Conservation (phyloP, 2,888 invertebrate species). For the Harpagoxenus sublaevis region DNA sequence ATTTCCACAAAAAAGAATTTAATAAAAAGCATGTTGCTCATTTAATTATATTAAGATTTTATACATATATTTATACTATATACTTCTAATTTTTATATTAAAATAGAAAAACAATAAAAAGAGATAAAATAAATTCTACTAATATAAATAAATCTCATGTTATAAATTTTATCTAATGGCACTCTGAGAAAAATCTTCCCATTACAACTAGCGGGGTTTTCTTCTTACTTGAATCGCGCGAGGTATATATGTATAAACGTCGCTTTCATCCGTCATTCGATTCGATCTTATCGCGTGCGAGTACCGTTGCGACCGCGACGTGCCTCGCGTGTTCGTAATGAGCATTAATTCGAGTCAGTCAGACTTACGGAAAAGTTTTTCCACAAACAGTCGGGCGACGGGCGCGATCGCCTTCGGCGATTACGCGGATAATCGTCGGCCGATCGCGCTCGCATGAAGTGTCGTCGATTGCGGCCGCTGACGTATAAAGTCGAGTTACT, state of each 20-base stretch:
- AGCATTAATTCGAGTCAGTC: conserved; percentile 54
- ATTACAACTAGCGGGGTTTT: not conserved
- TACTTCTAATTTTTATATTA: not conserved
- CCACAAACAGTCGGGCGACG: conserved; percentile 38
- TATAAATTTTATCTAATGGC: not conserved
- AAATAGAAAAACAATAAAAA: not conserved
- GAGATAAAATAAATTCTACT: not conserved
- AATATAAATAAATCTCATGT: not conserved
- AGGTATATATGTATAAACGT: not conserved
- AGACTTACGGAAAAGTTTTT: conserved; percentile 55
- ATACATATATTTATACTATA: not conserved
- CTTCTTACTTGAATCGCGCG: not conserved
- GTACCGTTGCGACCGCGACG: conserved; percentile 47
- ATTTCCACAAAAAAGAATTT: not conserved
- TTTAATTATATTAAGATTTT: not conserved
- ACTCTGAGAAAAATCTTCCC: not conserved
- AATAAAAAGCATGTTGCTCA: not conserved
- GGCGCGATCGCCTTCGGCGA: conserved; percentile 44
- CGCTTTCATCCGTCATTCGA: conserved; percentile 45
- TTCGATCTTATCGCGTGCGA: conserved; percentile 48
- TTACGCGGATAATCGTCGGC: conserved; percentile 39
- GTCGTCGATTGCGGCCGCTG: conserved; percentile 26
- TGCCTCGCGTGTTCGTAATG: conserved; percentile 51
- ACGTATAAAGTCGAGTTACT: conserved; percentile 61
- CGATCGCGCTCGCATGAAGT: conserved; percentile 21